Evolutionary conservation across 2,113 vertebrate species (phyloP).

Genomic region (Ammospiza caudacuta): DNA sequence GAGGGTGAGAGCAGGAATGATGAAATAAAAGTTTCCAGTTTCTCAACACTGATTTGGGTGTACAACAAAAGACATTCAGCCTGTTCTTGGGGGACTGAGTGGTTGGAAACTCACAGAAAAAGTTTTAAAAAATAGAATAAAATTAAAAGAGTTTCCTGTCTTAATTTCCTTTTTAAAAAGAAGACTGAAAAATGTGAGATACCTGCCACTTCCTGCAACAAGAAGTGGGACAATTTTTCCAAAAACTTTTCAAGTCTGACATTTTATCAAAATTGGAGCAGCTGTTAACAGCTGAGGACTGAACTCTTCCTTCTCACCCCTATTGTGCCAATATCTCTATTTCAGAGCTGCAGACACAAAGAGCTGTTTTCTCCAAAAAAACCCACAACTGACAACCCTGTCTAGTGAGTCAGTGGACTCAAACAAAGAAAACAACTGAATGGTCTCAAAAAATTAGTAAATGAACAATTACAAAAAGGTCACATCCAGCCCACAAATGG

Average conservation of each 20-base stretch:
- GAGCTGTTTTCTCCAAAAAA: neutral
- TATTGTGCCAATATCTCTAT: neutral
- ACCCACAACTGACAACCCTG: neutral
- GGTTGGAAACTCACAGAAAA: neutral
- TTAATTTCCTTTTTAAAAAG: neutral
- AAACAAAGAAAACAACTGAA: neutral
- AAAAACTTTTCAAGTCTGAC: neutral
- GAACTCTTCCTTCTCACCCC: neutral
- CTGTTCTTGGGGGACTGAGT: neutral
- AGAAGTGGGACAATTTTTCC: neutral
- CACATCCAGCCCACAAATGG: neutral
- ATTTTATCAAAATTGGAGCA: neutral
- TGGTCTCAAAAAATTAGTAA: neutral
- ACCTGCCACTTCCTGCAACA: neutral
- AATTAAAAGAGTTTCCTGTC: neutral
- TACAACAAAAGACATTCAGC: neutral
- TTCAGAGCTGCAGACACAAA: neutral
- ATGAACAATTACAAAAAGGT: neutral
- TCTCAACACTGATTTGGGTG: neutral
- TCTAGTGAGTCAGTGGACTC: neutral
- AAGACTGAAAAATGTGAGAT: neutral
- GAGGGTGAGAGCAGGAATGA: neutral
- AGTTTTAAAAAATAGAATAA: neutral
- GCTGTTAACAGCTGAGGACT: neutral
- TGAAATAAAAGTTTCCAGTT: neutral